phyloP scores from a whole-genome alignment of 2,797 vertebrate species.

The Chelonia mydas region DNA sequence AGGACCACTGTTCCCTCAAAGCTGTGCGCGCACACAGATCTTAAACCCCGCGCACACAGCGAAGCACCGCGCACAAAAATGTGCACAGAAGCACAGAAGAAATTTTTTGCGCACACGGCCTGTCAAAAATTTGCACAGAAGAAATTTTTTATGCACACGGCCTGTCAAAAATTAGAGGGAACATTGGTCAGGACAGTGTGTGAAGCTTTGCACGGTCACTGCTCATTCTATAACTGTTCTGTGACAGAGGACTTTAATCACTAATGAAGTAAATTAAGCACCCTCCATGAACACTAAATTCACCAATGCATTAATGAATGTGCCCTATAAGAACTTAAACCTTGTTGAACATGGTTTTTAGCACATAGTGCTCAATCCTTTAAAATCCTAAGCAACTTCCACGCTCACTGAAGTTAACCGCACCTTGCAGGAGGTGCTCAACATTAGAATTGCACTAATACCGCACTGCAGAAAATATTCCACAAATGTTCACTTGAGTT shows the following conservation, averaged over 20 bases:
- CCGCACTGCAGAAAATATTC: not conserved
- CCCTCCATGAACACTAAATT: not conserved
- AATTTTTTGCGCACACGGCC: too few relatives aligned
- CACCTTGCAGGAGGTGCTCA: not conserved
- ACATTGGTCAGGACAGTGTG: not conserved
- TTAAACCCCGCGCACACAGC: too few relatives aligned
- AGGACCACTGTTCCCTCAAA: not conserved
- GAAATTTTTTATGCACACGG: too few relatives aligned
- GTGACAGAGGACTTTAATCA: not conserved
- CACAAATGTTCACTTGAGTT: not conserved
- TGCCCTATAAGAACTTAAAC: not conserved
- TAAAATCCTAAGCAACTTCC: not conserved
- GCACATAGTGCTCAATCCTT: not conserved
- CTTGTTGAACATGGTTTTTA: not conserved
- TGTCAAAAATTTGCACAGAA: too few relatives aligned
- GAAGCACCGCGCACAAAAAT: too few relatives aligned
- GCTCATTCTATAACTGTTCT: not conserved
- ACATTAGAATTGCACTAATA: not conserved
- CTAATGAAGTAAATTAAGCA: conserved; percentile 7
- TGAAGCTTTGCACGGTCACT: not conserved
- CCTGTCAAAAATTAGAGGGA: too few relatives aligned
- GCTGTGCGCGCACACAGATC: too few relatives aligned
- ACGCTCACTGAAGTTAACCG: not conserved
- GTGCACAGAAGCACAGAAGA: too few relatives aligned
- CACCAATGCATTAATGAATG: not conserved